These are phyloP conservation scores for Uropsilus gracilis DNA, from an alignment of 2,113 vertebrate genomes.

Conservation along the genomic window DNA sequence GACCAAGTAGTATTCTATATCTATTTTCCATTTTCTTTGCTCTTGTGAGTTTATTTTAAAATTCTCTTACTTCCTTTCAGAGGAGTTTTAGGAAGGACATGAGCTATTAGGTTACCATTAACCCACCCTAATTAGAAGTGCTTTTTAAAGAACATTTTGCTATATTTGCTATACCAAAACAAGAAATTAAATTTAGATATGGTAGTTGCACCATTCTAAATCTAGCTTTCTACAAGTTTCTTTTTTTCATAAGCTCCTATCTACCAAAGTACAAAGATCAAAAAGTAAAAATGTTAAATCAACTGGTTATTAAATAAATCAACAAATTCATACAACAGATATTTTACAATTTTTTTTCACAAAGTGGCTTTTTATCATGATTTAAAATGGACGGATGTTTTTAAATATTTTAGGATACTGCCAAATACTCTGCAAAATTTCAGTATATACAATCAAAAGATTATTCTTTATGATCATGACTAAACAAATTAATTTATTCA, in stretches of 20 bases:
- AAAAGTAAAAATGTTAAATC: constrained; percentile 23
- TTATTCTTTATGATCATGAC: constrained; percentile 5
- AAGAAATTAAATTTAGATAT: constrained; percentile 23
- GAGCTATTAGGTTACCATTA: background rate
- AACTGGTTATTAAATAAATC: constrained; percentile 28
- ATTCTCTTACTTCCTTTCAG: background rate
- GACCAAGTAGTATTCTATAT: background rate
- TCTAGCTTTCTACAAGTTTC: background rate
- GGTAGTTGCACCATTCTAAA: constrained; percentile 19
- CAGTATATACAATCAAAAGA: constrained; percentile 23
- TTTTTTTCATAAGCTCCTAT: background rate
- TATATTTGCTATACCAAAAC: constrained; percentile 1
- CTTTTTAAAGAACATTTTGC: background rate
- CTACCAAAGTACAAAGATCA: background rate
- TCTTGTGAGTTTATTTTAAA: background rate
- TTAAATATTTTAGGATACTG: constrained; percentile 35
- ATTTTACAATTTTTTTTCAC: background rate
- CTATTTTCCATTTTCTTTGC: background rate
- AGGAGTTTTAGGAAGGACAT: background rate
- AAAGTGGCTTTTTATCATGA: background rate
- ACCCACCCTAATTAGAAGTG: background rate
- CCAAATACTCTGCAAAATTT: constrained; percentile 44
- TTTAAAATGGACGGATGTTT: constrained; percentile 29
- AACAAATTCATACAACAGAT: background rate
- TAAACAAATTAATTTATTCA: constrained; percentile 20